These are phyloP conservation scores for Heliocidaris tuberculata DNA, from an alignment of 35 echinoderm and acorn worm species.

Conservation along the genomic window DNA sequence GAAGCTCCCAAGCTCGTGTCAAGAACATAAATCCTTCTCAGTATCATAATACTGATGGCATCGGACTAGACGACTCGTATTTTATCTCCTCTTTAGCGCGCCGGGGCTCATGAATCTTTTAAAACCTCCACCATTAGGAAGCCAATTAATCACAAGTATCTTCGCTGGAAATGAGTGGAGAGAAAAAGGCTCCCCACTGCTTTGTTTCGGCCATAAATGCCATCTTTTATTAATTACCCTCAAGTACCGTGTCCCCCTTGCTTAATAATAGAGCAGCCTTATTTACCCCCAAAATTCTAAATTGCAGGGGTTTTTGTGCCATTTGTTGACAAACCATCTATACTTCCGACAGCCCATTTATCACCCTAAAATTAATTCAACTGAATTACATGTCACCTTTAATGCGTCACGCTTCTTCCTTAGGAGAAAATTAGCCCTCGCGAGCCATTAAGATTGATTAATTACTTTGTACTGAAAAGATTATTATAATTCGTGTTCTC, in stretches of 20 bases:
- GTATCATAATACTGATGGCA: constrained; percentile 38
- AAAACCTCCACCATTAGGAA: constrained; percentile 27
- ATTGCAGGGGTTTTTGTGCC: not conserved
- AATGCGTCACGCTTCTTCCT: not conserved
- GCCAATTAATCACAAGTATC: constrained; percentile 41
- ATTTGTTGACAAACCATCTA: not conserved
- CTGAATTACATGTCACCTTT: constrained; percentile 3
- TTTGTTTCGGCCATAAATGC: constrained; percentile 2
- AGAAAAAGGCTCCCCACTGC: not conserved
- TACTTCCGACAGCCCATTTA: constrained; percentile 8
- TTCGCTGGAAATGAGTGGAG: not conserved
- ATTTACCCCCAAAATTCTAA: not conserved
- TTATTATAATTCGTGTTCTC: not conserved
- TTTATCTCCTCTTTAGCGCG: constrained; percentile 34
- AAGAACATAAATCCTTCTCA: constrained; percentile 39
- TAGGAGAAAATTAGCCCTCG: not conserved
- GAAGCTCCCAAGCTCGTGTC: not conserved
- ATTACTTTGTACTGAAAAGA: not conserved
- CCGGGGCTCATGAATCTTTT: constrained; percentile 31
- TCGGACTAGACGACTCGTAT: constrained; percentile 27
- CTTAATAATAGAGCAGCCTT: constrained; percentile 4
- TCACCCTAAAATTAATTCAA: constrained; percentile 18
- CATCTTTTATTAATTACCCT: not conserved
- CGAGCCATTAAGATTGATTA: constrained; percentile 4
- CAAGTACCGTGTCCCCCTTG: not conserved